Conservation (phyloP, 2,797 vertebrate genomes). For the Falco novaeseelandiae region DNA sequence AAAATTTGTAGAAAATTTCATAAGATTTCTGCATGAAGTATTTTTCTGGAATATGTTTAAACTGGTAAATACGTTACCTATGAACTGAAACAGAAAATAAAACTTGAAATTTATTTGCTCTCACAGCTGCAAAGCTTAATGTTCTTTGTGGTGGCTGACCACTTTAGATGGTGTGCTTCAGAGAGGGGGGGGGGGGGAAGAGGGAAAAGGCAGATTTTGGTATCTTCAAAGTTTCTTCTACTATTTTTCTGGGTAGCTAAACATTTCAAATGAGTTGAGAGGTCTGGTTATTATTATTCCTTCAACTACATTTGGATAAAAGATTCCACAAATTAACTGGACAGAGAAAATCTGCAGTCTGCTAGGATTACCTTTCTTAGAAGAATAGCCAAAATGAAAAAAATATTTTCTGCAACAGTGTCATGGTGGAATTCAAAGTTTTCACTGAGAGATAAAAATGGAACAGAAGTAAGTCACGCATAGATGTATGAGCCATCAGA, state of each 20-base stretch:
- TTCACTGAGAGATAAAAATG: neutral
- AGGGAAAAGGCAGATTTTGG: neutral
- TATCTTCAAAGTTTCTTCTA: neutral
- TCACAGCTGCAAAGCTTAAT: neutral
- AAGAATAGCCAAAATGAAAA: neutral
- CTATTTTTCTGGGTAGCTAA: neutral
- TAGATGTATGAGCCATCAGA: neutral
- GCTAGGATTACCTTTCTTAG: neutral
- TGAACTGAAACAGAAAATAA: neutral
- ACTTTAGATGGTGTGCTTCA: neutral
- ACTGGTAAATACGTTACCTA: neutral
- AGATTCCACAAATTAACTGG: neutral
- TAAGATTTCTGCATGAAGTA: neutral
- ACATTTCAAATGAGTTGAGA: neutral
- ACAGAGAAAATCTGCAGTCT: neutral
- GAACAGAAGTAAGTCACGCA: neutral
- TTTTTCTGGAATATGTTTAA: neutral
- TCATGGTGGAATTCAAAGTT: neutral
- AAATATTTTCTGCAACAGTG: neutral
- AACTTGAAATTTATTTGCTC: neutral
- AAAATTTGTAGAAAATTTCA: neutral
- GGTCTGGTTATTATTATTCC: neutral
- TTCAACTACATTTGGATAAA: neutral
- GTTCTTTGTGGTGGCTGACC: neutral
- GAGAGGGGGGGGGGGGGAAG: neutral